Base-by-base conservation (phyloP, 2,888 invertebrate species). In the Theristus sp. region DNA sequence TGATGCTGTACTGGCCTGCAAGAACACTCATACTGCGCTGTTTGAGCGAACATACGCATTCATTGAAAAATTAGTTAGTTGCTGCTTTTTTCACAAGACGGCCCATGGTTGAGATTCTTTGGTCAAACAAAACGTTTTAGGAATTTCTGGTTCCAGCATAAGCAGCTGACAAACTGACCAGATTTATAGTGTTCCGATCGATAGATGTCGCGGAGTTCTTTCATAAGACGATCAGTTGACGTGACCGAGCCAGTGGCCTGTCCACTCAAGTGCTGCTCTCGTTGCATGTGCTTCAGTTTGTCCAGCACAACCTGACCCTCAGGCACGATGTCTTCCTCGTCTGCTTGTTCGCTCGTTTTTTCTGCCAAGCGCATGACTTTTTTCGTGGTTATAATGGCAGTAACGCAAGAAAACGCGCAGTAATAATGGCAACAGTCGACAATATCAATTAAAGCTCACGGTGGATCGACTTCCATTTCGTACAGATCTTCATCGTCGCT, bases 161-260 rank as follows among this genome's bases (percentile, higher is more conserved):
- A 38, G 17, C 10, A 38, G 38, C 17, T 17, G 38, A 38, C 38
- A 6, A 38, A 38, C 54, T 28, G 65, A 82, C 83, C 83, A 77
- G 81, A 91, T 77, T 96, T 96, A 80, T 89, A 94, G 69, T 89
- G 89, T 76, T 93, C 90, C 61, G 93, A 93, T 74, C 90, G 84
- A 78, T 96, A 98, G 74, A 98, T 94, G 77, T 98, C 96, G 70
- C 91, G 81, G 61, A 98, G 81, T 80, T 98, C 98, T 80, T 98
- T 98, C 96, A 98, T 98, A 66, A 98, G 83, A 69, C 98, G 83
- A 79, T 98, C 96, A 24, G 94, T 94, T 60, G 98, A 96, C 79
- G 94, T 93, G 60, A 98, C 89, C 66, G 94, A 96, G 67, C 96
- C 72, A 52, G 64, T 62, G 6, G 54, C 13, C 25, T 24, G 25